Conservation (phyloP, 2,797 vertebrate species). For the Pelobates cultripes region DNA sequence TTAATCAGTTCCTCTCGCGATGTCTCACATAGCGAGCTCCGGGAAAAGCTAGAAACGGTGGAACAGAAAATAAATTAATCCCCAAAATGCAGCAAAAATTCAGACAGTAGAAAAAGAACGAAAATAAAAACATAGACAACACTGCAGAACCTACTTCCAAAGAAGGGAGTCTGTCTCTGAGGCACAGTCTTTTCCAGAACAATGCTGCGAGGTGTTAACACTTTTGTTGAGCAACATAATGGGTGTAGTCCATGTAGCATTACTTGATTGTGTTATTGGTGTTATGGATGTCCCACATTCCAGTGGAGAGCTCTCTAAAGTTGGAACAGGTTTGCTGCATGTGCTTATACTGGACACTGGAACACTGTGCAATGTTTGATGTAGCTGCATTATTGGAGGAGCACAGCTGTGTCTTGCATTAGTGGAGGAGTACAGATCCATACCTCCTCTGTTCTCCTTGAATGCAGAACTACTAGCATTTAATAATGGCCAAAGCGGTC, state of each 20-base stretch:
- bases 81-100: neutral
- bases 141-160: slow-evolving; percentile 65
- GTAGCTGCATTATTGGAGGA: neutral
- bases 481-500: too few species aligned
- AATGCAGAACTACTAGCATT: neutral
- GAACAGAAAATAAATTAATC: too few species aligned
- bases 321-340: slow-evolving; percentile 61
- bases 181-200: slow-evolving; percentile 52
- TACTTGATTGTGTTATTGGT: slow-evolving; percentile 25
- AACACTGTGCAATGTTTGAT: neutral
- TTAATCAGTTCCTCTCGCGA: slow-evolving; percentile 81
- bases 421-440: neutral
- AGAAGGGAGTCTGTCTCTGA: slow-evolving; percentile 64
- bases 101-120: too few species aligned
- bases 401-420: neutral
- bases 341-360: neutral
- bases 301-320: slow-evolving; percentile 17
- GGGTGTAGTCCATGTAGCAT: slow-evolving; percentile 63
- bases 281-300: slow-evolving; percentile 45
- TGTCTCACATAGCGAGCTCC: slow-evolving; percentile 75
- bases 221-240: slow-evolving; percentile 57
- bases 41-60: slow-evolving; percentile 69
- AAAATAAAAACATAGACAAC: too few species aligned
- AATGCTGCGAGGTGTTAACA: slow-evolving; percentile 52
- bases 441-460: neutral